Conservation (phyloP, 2,113 vertebrate species). For the Strix uralensis region DNA sequence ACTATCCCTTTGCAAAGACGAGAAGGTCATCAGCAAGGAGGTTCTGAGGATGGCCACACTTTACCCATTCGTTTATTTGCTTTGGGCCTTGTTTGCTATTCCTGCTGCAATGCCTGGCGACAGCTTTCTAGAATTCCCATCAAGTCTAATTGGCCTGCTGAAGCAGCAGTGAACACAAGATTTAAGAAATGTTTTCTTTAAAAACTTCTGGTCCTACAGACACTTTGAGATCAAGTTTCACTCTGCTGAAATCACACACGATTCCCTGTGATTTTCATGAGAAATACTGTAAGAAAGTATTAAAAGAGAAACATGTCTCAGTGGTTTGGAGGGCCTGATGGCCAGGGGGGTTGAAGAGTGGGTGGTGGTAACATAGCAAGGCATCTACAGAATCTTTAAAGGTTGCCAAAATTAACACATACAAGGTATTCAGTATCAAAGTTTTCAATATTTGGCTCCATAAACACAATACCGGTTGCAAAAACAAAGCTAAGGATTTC, state of each 20-base stretch:
- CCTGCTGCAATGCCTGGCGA: conserved; percentile 80
- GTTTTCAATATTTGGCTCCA: conserved; percentile 93
- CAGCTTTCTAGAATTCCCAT: conserved; percentile 82
- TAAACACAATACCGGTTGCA: conserved; percentile 89
- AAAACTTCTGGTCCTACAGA: conserved; percentile 90
- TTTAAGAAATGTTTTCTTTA: conserved; percentile 91
- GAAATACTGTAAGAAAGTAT: conserved; percentile 71
- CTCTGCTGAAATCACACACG: conserved; percentile 82
- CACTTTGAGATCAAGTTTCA: conserved; percentile 89
- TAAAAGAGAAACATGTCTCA: conserved; percentile 75
- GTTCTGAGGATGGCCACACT: conserved; percentile 69
- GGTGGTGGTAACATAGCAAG: conserved; percentile 82
- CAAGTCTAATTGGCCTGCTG: conserved; percentile 75
- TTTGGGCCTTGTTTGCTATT: conserved; percentile 84
- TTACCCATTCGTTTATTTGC: conserved; percentile 82
- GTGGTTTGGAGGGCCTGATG: conserved; percentile 77
- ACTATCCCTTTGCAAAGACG: conserved; percentile 38
- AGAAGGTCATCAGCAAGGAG: conserved; percentile 73
- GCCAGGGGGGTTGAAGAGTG: conserved; percentile 73
- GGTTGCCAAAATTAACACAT: conserved; percentile 96
- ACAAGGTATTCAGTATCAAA: conserved; percentile 95
- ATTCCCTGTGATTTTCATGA: conserved; percentile 82
- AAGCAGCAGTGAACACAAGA: conserved; percentile 77
- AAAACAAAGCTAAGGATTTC: conserved; percentile 89
- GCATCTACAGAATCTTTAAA: conserved; percentile 88